These are phyloP conservation scores for Chelon auratus DNA, from an alignment of 2,797 vertebrate genomes.

Conservation along the genomic window DNA sequence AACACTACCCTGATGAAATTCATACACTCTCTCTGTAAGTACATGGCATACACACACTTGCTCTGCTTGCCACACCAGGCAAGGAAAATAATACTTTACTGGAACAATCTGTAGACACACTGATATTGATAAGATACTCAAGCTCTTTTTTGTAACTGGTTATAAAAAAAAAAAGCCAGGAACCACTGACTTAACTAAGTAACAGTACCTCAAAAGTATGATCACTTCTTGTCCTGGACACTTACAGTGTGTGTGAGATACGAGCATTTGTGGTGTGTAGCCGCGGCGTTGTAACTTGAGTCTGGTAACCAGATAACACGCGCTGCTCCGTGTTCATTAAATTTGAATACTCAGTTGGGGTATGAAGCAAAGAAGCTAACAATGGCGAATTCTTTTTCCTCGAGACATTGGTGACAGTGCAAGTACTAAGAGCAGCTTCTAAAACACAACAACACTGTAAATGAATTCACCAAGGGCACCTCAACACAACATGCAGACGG, in stretches of 20 bases:
- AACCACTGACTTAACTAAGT: not conserved
- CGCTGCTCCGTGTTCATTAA: conserved; percentile 82
- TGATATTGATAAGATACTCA: not conserved
- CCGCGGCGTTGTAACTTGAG: conserved; percentile 76
- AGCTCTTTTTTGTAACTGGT: not conserved
- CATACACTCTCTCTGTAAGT: no score
- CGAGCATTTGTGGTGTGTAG: conserved; percentile 26
- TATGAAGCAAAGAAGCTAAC: conserved; percentile 58
- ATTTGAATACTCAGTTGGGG: conserved; percentile 79
- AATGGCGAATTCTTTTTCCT: conserved; percentile 19
- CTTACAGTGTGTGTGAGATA: conserved; percentile 6
- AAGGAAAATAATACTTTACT: no score
- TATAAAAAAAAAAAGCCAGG: no score
- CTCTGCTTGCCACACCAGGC: no score
- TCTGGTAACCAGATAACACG: conserved; percentile 83
- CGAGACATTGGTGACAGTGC: not conserved
- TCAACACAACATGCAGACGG: not conserved
- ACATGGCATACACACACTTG: no score
- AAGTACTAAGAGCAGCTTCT: not conserved
- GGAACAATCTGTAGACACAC: not conserved
- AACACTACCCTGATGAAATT: no score
- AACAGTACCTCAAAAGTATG: not conserved
- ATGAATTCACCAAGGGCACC: not conserved
- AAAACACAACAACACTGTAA: not conserved
- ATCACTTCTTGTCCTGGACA: not conserved